Evolutionary conservation across 2,113 vertebrate species (phyloP).

Genomic region (Mastomys coucha): DNA sequence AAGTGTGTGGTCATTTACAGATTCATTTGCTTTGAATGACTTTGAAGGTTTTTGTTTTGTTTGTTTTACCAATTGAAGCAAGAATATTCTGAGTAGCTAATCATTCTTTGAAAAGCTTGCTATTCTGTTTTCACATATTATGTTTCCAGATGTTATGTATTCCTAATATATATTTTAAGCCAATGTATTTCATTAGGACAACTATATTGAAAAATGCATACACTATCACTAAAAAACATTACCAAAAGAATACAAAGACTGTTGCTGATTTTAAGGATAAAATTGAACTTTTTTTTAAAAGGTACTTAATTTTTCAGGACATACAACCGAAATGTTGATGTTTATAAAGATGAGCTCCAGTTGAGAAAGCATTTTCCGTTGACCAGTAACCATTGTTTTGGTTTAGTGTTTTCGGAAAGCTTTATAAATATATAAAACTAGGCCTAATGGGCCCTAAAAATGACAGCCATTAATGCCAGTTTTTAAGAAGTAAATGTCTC

Average conservation of each 20-base stretch:
- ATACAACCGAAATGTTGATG: slow-evolving; percentile 42
- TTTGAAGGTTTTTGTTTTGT: neutral
- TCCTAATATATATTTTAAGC: slow-evolving; percentile 17
- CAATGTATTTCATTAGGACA: slow-evolving; percentile 17
- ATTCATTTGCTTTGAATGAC: slow-evolving; percentile 33
- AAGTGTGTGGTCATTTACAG: neutral
- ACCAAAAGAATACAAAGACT: slow-evolving; percentile 20
- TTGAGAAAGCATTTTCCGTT: slow-evolving; percentile 55
- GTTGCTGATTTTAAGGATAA: slow-evolving; percentile 33
- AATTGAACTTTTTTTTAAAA: neutral
- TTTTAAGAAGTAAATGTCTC: slow-evolving; percentile 33
- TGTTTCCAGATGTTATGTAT: neutral
- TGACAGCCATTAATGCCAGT: slow-evolving; percentile 6
- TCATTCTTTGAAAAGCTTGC: slow-evolving; percentile 36
- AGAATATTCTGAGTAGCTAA: slow-evolving; percentile 60
- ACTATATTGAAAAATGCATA: neutral
- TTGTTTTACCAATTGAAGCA: neutral
- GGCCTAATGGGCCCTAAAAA: slow-evolving; percentile 51
- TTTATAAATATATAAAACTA: slow-evolving; percentile 55
- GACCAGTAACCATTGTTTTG: slow-evolving; percentile 57
- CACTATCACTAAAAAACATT: slow-evolving; percentile 19
- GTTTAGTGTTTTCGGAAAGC: slow-evolving; percentile 52
- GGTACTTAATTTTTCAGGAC: neutral
- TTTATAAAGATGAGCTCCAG: slow-evolving; percentile 44
- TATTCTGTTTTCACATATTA: slow-evolving; percentile 27